These are phyloP conservation scores for Gobio occitaniae DNA, from an alignment of 2,797 vertebrate species.

Conservation along the genomic window DNA sequence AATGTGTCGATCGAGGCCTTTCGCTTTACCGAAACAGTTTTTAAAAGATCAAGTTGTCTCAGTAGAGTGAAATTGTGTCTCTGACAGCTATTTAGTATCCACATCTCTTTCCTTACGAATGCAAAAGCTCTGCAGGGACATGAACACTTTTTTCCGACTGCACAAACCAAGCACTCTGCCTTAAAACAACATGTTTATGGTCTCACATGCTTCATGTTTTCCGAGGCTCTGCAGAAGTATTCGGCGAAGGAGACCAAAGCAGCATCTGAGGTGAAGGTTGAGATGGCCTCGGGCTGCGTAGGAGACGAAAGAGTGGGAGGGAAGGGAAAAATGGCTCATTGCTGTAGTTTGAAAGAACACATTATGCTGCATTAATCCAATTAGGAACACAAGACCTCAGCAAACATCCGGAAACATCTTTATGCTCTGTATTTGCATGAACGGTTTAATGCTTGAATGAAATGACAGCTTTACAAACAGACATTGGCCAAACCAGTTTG, in stretches of 20 bases:
- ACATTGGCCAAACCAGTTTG: slow-evolving; percentile 3
- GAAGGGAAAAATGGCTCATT: slow-evolving; percentile 22
- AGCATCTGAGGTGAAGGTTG: slow-evolving; percentile 94
- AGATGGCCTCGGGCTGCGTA: slow-evolving; percentile 91
- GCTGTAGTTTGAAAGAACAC: slow-evolving; percentile 14
- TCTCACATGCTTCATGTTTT: slow-evolving; percentile 87
- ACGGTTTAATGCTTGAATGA: slow-evolving; percentile 45
- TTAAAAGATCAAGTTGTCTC: slow-evolving; percentile 8
- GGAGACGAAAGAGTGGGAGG: slow-evolving; percentile 9
- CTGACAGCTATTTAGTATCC: background rate
- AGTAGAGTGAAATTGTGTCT: background rate
- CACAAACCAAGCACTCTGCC: background rate
- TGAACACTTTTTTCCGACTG: slow-evolving; percentile 10
- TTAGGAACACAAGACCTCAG: slow-evolving; percentile 1
- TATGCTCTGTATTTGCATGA: slow-evolving; percentile 6
- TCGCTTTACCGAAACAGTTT: background rate
- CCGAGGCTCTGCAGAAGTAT: slow-evolving; percentile 92
- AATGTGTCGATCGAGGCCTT: background rate
- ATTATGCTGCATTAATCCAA: slow-evolving; percentile 11
- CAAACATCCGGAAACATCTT: background rate
- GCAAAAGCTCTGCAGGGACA: background rate
- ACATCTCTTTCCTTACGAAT: background rate
- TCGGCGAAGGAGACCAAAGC: slow-evolving; percentile 94
- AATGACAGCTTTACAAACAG: slow-evolving; percentile 20
- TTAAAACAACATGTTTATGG: slow-evolving; percentile 13